These are phyloP conservation scores for Prunella strophiata DNA, from an alignment of 2,797 vertebrate species.

Conservation along the genomic window DNA sequence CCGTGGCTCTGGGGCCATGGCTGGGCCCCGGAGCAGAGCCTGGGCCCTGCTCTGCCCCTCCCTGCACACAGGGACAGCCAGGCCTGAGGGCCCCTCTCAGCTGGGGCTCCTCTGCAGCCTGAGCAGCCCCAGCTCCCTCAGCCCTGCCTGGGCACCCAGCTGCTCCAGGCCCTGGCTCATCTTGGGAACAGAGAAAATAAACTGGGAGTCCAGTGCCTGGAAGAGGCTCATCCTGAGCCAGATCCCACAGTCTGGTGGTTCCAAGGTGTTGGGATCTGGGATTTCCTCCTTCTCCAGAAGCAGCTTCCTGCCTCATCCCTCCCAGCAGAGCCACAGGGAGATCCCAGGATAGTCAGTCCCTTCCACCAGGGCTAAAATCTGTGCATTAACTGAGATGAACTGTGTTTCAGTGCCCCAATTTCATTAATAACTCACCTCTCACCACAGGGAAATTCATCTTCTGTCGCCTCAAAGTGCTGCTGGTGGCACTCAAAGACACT, in stretches of 20 bases:
- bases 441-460: background rate
- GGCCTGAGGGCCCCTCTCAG: background rate
- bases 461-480: background rate
- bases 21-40: background rate
- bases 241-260: background rate
- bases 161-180: background rate
- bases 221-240: background rate
- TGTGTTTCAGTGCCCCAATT: accelerated
- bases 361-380: background rate
- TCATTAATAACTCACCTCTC: background rate
- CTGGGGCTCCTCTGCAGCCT: background rate
- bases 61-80: background rate
- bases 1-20: background rate
- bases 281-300: background rate
- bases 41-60: background rate
- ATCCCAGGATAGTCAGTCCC: accelerated
- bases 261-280: no score
- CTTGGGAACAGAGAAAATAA: background rate
- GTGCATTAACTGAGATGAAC: background rate
- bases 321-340: no score
- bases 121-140: background rate
- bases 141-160: background rate
- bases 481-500: background rate
- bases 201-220: no score
- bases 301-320: background rate